These are phyloP conservation scores for Stegodyphus mimosarum DNA, from an alignment of 1,140 invertebrate species.

Conservation along the genomic window DNA sequence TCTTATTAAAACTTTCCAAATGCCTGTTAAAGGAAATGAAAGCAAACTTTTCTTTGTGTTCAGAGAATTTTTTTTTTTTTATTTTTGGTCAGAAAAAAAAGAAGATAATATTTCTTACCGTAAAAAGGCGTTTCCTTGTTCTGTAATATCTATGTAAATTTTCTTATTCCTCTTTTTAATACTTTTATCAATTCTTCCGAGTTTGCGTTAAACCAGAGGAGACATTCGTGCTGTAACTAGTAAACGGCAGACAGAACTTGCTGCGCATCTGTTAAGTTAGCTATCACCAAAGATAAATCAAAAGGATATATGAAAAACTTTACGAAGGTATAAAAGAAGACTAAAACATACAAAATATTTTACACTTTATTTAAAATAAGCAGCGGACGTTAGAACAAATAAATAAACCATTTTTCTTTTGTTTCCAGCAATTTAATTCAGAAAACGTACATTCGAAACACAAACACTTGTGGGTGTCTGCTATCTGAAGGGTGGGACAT, in stretches of 20 bases:
- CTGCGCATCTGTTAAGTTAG: no score
- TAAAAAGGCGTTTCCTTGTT: neutral
- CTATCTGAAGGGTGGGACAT: no score
- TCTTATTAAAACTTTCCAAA: neutral
- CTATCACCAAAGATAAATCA: no score
- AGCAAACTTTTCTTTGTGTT: constrained; percentile 1
- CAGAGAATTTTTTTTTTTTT: constrained; percentile 1
- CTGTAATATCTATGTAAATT: constrained; percentile 57
- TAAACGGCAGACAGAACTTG: neutral
- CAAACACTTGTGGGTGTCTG: no score
- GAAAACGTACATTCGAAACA: no score
- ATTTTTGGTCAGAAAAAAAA: neutral
- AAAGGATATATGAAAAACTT: no score
- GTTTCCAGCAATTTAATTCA: no score
- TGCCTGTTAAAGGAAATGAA: neutral
- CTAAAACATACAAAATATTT: neutral
- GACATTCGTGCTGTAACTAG: no score
- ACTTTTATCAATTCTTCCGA: constrained; percentile 29
- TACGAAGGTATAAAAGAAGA: no score
- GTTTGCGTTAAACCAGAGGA: constrained; percentile 13
- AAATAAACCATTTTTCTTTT: neutral
- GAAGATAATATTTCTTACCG: constrained; percentile 1
- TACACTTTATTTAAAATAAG: neutral
- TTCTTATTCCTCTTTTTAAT: constrained; percentile 19
- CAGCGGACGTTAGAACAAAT: neutral